phyloP scores from a whole-genome alignment of 2,113 vertebrate genomes.

The Rhinolophus sinicus region DNA sequence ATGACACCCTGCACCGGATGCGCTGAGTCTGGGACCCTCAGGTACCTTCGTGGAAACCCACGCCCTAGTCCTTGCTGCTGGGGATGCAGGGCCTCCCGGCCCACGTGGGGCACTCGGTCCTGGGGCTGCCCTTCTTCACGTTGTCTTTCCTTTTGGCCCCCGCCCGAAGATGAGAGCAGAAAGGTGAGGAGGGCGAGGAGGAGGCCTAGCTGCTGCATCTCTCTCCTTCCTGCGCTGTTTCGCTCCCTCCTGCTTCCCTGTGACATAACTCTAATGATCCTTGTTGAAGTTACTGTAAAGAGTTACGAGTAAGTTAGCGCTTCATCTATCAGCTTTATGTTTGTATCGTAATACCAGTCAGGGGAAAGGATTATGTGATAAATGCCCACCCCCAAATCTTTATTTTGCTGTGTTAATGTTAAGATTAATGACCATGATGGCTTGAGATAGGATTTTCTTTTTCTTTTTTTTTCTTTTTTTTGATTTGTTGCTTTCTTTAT shows the following conservation, averaged over 20 bases:
- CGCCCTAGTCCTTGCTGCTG: slow-evolving; percentile 92
- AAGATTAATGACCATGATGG: slow-evolving; percentile 78
- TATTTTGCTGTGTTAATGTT: slow-evolving; percentile 75
- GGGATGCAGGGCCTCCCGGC: slow-evolving; percentile 92
- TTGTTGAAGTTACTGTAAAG: background rate
- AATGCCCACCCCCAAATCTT: slow-evolving; percentile 64
- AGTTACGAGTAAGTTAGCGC: background rate
- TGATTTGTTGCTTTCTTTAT: slow-evolving; percentile 67
- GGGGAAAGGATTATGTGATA: slow-evolving; percentile 64
- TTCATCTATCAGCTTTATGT: slow-evolving; percentile 37
- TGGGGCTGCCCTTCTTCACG: slow-evolving; percentile 84
- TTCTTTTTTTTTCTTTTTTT: slow-evolving; percentile 69
- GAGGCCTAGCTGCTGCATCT: too few species aligned
- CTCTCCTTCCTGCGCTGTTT: too few species aligned
- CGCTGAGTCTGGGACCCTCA: slow-evolving; percentile 91
- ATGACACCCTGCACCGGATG: slow-evolving; percentile 94
- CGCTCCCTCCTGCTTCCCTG: too few species aligned
- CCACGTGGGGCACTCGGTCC: slow-evolving; percentile 92
- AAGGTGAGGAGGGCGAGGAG: too few species aligned
- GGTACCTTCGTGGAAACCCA: slow-evolving; percentile 90
- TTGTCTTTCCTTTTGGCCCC: slow-evolving; percentile 81
- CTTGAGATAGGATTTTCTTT: slow-evolving; percentile 60
- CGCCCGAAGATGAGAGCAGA: too few species aligned
- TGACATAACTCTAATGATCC: background rate
- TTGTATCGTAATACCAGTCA: slow-evolving; percentile 62